Conservation (phyloP, 2,113 vertebrate species). For the Seriola aureovittata region DNA sequence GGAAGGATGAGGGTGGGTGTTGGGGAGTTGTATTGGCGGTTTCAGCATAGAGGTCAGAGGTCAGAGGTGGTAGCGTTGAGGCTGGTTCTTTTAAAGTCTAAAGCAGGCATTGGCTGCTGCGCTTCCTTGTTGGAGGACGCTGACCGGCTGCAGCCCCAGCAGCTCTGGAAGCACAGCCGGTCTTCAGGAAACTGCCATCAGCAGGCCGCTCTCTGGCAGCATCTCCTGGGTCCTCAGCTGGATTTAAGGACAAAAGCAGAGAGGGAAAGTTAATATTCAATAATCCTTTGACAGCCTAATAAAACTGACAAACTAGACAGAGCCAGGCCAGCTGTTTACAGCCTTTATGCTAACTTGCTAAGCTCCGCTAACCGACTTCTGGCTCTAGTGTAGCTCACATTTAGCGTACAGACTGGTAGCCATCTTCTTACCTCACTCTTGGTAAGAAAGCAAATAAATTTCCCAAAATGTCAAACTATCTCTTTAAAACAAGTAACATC, state of each 20-base stretch:
- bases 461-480: constrained; percentile 39
- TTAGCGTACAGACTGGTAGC: too few species aligned
- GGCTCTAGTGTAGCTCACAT: too few species aligned
- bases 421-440: neutral
- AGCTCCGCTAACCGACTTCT: too few species aligned
- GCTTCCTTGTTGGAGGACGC: constrained; percentile 74
- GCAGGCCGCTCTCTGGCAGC: constrained; percentile 70
- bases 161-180: constrained; percentile 49
- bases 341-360: too few species aligned
- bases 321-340: neutral
- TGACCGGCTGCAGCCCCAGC: constrained; percentile 65
- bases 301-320: neutral
- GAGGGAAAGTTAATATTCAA: neutral
- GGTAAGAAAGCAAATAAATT: neutral
- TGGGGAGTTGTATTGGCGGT: constrained; percentile 59
- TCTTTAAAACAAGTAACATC: constrained; percentile 8
- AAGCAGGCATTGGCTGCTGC: constrained; percentile 76
- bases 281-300: neutral
- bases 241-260: neutral
- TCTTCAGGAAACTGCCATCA: constrained; percentile 81
- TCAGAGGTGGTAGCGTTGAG: constrained; percentile 65
- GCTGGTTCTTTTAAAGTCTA: constrained; percentile 75
- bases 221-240: constrained; percentile 87
- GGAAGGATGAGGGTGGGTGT: neutral
- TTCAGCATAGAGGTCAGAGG: constrained; percentile 65